Evolutionary conservation across 2,113 vertebrate genomes (phyloP).

Genomic region (Excalfactoria chinensis): DNA sequence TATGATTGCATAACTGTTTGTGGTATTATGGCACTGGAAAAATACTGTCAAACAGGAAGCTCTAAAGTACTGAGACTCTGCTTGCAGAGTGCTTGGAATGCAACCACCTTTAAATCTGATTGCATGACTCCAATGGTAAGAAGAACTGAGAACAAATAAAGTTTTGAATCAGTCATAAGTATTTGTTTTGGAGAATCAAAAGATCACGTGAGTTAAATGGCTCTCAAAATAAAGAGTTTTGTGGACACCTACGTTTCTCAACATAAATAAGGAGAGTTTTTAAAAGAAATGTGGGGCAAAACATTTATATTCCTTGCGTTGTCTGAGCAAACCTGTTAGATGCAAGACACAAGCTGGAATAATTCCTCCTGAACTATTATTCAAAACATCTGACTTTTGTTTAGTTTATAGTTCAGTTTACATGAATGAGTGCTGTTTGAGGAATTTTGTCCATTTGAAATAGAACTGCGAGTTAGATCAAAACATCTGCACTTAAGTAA

Average conservation of each 20-base stretch:
- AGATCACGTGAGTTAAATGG: neutral
- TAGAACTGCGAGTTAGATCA: neutral
- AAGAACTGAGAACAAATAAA: neutral
- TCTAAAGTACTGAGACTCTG: neutral
- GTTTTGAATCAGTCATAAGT: neutral
- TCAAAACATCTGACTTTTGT: neutral
- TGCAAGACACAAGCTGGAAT: neutral
- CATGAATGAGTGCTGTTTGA: neutral
- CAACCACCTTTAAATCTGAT: neutral
- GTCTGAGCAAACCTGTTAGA: neutral
- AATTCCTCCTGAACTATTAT: neutral
- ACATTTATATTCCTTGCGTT: neutral
- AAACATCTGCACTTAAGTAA: neutral
- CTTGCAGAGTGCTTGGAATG: neutral
- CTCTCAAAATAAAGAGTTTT: neutral
- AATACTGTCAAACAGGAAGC: neutral
- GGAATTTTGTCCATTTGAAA: neutral
- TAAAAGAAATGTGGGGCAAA: neutral
- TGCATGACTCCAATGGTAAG: neutral
- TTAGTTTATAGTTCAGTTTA: neutral
- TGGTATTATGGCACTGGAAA: constrained; percentile 17
- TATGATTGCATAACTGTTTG: neutral
- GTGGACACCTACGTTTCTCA: neutral
- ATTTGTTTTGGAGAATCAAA: neutral
- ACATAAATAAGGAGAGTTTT: neutral